Percentiles rank a stretch among this genome's conserved stretches.
phyloP scores from a whole-genome alignment of 2,113 vertebrate genomes.

The Neoarius graeffei region DNA sequence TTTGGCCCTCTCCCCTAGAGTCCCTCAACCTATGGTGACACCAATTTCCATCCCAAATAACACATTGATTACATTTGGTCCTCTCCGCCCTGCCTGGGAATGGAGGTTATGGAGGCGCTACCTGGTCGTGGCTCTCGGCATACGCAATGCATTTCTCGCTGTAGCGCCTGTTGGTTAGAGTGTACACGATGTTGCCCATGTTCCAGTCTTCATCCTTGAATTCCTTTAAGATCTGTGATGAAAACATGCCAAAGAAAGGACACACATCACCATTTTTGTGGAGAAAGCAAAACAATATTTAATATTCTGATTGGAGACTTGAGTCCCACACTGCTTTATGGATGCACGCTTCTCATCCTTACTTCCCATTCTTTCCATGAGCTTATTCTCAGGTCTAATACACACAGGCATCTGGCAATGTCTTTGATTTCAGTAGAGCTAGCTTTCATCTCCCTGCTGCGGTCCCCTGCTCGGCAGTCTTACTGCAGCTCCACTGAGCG shows the following conservation, averaged over 20 bases:
- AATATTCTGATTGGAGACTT: background rate
- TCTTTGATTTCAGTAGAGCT: slow-evolving; percentile 38
- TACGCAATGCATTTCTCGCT: slow-evolving; percentile 94
- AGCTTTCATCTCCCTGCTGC: slow-evolving; percentile 30
- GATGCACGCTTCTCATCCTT: background rate
- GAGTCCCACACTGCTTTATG: slow-evolving; percentile 5
- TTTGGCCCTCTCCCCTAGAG: slow-evolving; percentile 35
- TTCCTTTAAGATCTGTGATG: slow-evolving; percentile 89
- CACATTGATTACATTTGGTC: slow-evolving; percentile 53
- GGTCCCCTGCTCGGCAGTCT: slow-evolving; percentile 15
- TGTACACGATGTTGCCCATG: slow-evolving; percentile 89
- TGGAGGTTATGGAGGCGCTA: slow-evolving; percentile 56
- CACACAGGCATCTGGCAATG: slow-evolving; percentile 14
- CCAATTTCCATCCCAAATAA: slow-evolving; percentile 53
- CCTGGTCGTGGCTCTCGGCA: slow-evolving; percentile 97
- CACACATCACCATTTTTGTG: background rate
- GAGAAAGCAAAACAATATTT: slow-evolving; percentile 1
- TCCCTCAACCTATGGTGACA: slow-evolving; percentile 50
- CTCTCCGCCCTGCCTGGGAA: slow-evolving; percentile 13
- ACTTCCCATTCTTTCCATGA: slow-evolving; percentile 18
- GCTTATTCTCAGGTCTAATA: slow-evolving; percentile 22
- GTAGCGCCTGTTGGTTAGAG: slow-evolving; percentile 87
- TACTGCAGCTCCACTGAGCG: slow-evolving; percentile 33
- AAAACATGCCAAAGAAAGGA: background rate
- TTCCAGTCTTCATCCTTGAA: slow-evolving; percentile 95